These are phyloP conservation scores for Phaetusa simplex DNA, from an alignment of 2,113 vertebrate genomes.

Conservation along the genomic window DNA sequence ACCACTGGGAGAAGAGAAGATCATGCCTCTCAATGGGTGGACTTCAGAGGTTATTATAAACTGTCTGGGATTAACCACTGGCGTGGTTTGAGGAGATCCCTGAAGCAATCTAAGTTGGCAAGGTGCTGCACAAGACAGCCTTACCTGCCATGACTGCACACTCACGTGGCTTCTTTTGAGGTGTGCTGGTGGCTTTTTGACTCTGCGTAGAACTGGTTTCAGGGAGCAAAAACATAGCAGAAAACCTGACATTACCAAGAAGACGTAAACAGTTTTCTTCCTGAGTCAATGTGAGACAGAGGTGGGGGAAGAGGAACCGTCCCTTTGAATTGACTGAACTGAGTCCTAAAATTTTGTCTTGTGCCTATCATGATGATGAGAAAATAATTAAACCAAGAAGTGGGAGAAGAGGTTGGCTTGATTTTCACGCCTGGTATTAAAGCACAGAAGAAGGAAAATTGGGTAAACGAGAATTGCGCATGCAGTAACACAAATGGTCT, in stretches of 20 bases:
- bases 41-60: not conserved
- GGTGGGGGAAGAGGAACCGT: not conserved
- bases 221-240: not conserved
- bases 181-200: not conserved
- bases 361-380: not conserved
- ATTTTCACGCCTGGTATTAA: not conserved
- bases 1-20: not conserved
- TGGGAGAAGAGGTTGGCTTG: not conserved
- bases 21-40: not conserved
- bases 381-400: not conserved
- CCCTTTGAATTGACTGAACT: not conserved
- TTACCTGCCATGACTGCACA: not conserved
- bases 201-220: not conserved
- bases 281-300: not conserved
- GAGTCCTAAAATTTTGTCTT: not conserved
- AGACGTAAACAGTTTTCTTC: not conserved
- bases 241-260: not conserved
- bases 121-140: not conserved
- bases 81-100: not conserved
- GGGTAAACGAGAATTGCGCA: not conserved
- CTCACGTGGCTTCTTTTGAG: not conserved
- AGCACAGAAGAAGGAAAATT: not conserved
- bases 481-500: not conserved
- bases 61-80: not conserved
- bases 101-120: not conserved